Evolutionary conservation across 2,797 vertebrate species (phyloP).

Genomic region (Liparis tanakae): DNA sequence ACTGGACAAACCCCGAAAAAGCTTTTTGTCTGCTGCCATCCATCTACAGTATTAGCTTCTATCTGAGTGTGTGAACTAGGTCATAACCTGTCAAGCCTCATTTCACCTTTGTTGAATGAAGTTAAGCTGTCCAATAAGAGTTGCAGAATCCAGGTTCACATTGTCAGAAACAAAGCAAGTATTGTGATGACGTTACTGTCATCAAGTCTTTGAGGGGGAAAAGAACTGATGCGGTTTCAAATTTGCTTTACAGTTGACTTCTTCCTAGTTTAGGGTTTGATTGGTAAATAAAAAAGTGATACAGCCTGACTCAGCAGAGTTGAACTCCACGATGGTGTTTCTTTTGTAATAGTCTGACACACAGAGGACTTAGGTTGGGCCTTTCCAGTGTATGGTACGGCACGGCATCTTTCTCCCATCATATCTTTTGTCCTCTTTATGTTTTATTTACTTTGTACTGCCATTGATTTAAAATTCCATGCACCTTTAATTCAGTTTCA

Average conservation of each 20-base stretch:
- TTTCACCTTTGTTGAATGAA: constrained; percentile 52
- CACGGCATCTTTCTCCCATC: constrained; percentile 20
- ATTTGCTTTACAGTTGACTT: neutral
- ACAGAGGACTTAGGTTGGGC: constrained; percentile 2
- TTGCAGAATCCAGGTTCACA: neutral
- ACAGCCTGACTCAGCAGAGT: neutral
- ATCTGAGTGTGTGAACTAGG: constrained; percentile 52
- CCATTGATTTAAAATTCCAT: constrained; percentile 47
- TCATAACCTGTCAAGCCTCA: constrained; percentile 51
- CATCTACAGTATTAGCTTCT: neutral
- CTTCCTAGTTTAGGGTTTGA: neutral
- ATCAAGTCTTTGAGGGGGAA: neutral
- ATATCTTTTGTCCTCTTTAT: neutral
- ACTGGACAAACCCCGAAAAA: neutral
- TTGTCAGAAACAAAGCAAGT: constrained; percentile 8
- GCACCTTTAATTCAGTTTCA: constrained; percentile 43
- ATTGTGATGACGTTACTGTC: neutral
- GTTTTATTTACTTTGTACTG: constrained; percentile 25
- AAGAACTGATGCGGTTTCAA: neutral
- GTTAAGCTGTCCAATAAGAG: constrained; percentile 13
- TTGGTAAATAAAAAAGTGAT: neutral
- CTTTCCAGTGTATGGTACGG: neutral
- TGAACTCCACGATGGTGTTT: neutral
- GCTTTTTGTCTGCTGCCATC: neutral
- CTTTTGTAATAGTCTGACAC: neutral